phyloP scores from a whole-genome alignment of 1,140 invertebrate genomes.

The Zaprionus davidi region DNA sequence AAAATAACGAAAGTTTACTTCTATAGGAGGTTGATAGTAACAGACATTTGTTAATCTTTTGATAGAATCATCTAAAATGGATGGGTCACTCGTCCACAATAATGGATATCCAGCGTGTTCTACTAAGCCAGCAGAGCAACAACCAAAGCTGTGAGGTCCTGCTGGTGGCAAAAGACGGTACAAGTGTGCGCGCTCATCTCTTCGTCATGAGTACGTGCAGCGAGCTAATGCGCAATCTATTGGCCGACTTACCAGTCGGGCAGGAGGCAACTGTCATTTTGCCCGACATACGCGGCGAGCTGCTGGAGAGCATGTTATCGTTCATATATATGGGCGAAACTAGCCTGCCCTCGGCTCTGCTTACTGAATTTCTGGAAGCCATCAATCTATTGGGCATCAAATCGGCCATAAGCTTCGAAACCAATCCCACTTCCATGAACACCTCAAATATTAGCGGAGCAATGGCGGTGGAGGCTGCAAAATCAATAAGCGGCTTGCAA shows the following conservation, averaged over 20 bases:
- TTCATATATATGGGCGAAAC: conserved; percentile 82
- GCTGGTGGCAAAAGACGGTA: conserved; percentile 71
- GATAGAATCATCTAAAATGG: conserved; percentile 82
- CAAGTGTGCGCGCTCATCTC: conserved; percentile 73
- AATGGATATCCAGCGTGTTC: conserved; percentile 74
- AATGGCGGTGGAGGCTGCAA: conserved; percentile 57
- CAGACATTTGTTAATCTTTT: background rate
- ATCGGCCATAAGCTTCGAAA: conserved; percentile 80
- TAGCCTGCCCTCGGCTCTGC: conserved; percentile 60
- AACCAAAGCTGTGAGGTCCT: conserved; percentile 71
- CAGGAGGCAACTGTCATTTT: conserved; percentile 77
- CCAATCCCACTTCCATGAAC: conserved; percentile 56
- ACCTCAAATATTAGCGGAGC: conserved; percentile 27
- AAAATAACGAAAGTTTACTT: conserved; percentile 35
- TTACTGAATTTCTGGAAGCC: conserved; percentile 77
- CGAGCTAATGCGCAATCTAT: conserved; percentile 70
- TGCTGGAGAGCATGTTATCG: conserved; percentile 74
- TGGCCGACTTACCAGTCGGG: conserved; percentile 69
- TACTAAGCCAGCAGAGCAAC: conserved; percentile 63
- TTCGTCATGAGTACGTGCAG: conserved; percentile 81
- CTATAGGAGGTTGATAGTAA: background rate
- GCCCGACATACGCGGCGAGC: conserved; percentile 72
- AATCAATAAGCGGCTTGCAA: conserved; percentile 65
- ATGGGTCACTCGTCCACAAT: conserved; percentile 83
- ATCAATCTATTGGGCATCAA: conserved; percentile 80